phyloP scores from a whole-genome alignment of 2,113 vertebrate genomes.

The Meleagris gallopavo region DNA sequence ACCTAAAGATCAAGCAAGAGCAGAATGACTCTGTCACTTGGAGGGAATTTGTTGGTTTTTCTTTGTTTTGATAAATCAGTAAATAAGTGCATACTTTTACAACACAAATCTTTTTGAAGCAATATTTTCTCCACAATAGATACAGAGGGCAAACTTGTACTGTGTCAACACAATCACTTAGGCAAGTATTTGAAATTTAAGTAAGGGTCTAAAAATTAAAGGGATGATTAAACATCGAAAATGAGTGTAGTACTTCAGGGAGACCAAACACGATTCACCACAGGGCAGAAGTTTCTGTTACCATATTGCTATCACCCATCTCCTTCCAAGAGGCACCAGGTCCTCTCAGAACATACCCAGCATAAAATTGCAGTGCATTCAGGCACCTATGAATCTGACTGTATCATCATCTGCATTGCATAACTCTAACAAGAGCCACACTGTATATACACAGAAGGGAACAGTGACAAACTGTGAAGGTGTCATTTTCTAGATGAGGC shows the following conservation, averaged over 20 bases:
- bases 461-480: background rate
- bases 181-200: background rate
- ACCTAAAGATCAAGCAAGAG: background rate
- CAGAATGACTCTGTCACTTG: rapidly evolving
- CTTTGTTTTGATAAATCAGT: background rate
- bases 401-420: background rate
- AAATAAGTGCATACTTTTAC: background rate
- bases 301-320: background rate
- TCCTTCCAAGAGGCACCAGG: background rate
- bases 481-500: background rate
- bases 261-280: background rate
- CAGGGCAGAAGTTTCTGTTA: background rate
- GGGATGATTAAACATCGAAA: background rate
- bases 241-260: background rate
- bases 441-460: background rate
- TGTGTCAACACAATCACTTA: background rate
- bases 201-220: background rate
- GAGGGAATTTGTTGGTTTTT: background rate
- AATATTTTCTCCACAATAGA: background rate
- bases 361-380: background rate
- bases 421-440: background rate
- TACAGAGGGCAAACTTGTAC: background rate
- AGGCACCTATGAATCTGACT: background rate
- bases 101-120: background rate
- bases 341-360: background rate